These are phyloP conservation scores for Alloplasta piceator DNA, from an alignment of 2,888 invertebrate genomes.

Conservation along the genomic window DNA sequence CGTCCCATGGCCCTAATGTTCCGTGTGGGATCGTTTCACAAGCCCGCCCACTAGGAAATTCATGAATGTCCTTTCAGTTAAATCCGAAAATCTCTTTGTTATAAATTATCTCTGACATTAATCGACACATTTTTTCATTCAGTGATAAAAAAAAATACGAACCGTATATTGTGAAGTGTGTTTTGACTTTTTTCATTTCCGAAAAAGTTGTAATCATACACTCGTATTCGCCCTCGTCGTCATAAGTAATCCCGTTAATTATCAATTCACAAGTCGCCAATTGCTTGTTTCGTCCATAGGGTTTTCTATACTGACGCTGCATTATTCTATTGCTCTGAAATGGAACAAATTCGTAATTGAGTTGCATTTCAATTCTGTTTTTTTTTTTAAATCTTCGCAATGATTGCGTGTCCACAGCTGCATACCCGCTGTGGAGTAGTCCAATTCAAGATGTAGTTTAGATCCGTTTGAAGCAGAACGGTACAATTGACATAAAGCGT, in stretches of 20 bases:
- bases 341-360: constrained; percentile 56
- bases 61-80: too few species aligned
- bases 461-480: constrained; percentile 60
- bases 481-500: constrained; percentile 75
- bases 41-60: too few species aligned
- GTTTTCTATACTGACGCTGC: constrained; percentile 25
- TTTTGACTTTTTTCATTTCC: constrained; percentile 52
- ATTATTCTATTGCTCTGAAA: constrained; percentile 67
- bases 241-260: constrained; percentile 69
- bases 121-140: neutral
- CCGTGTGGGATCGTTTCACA: too few species aligned
- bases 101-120: too few species aligned
- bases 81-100: too few species aligned
- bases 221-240: constrained; percentile 75
- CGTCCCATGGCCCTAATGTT: too few species aligned
- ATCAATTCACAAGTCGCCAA: constrained; percentile 67
- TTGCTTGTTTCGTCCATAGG: constrained; percentile 15
- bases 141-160: constrained; percentile 51
- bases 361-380: constrained; percentile 6
- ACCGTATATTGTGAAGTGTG: constrained; percentile 72
- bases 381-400: neutral
- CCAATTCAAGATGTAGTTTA: constrained; percentile 72
- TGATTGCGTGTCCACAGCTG: constrained; percentile 22
- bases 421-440: constrained; percentile 67
- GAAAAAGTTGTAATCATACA: constrained; percentile 68